Percentiles rank a stretch among this genome's conserved stretches.
Evolutionary conservation across 2,113 vertebrate species (phyloP).

Genomic region (Laticauda colubrina): DNA sequence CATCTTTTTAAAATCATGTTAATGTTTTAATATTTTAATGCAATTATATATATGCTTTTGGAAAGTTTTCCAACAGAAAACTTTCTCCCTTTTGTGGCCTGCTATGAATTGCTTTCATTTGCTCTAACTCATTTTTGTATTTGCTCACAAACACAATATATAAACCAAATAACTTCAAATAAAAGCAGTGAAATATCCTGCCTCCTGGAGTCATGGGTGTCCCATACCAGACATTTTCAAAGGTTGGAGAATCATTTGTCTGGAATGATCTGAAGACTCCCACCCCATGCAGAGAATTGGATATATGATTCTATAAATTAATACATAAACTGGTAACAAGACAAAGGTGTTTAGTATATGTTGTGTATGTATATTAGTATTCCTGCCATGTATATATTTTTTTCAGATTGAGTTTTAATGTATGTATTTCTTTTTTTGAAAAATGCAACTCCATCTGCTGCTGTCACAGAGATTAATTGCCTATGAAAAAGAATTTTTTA

Average conservation of each 20-base stretch:
- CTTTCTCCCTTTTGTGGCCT: neutral
- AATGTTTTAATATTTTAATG: neutral
- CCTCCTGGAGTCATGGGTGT: neutral
- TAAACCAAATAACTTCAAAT: neutral
- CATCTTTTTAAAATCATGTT: neutral
- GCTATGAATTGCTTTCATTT: neutral
- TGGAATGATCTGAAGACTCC: neutral
- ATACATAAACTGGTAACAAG: neutral
- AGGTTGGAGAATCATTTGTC: neutral
- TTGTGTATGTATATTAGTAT: neutral
- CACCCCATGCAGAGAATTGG: neutral
- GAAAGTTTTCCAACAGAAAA: neutral
- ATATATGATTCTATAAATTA: neutral
- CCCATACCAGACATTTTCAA: neutral
- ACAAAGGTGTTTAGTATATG: neutral
- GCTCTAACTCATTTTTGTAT: neutral
- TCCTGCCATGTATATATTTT: neutral
- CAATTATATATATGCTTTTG: neutral
- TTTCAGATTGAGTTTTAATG: conserved; percentile 27
- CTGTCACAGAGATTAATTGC: conserved; percentile 9
- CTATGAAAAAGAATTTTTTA: conserved; percentile 24
- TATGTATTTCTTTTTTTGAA: neutral
- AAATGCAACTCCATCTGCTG: conserved; percentile 35
- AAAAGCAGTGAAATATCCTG: neutral
- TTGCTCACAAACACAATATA: neutral